Conservation (phyloP, 1,140 invertebrate species). For the Camponotus vicinus region DNA sequence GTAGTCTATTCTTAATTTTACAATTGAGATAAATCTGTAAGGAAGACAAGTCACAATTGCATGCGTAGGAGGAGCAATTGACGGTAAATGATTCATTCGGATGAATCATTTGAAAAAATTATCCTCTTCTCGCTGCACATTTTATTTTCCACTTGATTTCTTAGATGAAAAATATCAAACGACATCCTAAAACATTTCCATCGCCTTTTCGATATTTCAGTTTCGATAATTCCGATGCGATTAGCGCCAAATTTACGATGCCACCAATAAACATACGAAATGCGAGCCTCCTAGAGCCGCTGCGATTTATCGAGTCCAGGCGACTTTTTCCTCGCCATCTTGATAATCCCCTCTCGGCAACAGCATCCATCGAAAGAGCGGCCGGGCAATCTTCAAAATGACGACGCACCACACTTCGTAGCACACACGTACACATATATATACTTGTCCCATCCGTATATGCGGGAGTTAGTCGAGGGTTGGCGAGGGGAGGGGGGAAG, state of each 20-base stretch:
- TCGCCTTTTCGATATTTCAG: background rate
- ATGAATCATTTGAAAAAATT: constrained; percentile 25
- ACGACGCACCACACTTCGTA: constrained; percentile 12
- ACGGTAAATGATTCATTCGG: constrained; percentile 16
- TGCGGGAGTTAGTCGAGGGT: constrained; percentile 18
- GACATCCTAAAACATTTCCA: background rate
- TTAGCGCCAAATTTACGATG: background rate
- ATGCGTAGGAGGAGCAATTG: background rate
- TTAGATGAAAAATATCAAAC: background rate
- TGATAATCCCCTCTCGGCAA: constrained; percentile 43
- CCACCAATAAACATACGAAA: background rate
- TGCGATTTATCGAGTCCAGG: constrained; percentile 8
- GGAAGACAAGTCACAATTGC: background rate
- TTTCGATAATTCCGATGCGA: background rate
- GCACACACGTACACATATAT: background rate
- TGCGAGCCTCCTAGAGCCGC: constrained; percentile 14
- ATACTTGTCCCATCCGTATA: constrained; percentile 21
- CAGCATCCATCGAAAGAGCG: constrained; percentile 61
- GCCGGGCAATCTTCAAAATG: constrained; percentile 57
- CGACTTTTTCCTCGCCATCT: constrained; percentile 33
- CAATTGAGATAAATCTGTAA: background rate
- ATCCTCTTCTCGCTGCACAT: background rate
- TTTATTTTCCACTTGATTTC: background rate
- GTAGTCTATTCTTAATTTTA: background rate
- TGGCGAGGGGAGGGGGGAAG: background rate